Evolutionary conservation across 2,888 invertebrate genomes (phyloP).

Genomic region (Gastrophysa polygoni): DNA sequence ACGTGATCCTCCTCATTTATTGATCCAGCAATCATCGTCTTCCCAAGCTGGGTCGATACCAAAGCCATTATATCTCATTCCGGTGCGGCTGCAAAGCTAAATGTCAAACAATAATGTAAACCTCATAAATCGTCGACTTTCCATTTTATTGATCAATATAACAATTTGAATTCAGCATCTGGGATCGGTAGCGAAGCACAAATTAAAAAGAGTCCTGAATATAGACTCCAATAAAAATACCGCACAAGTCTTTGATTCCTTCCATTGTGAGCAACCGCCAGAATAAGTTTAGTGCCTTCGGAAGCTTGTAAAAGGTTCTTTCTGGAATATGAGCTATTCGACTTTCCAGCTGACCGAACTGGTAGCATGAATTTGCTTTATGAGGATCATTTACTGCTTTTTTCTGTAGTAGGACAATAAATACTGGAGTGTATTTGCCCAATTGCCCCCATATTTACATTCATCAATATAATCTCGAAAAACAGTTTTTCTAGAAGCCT

Average conservation of each 20-base stretch:
- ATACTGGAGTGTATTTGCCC: slow-evolving; percentile 15
- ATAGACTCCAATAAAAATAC: slow-evolving; percentile 1
- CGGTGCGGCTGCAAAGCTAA: not conserved
- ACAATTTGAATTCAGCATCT: not conserved
- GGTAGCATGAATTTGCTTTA: slow-evolving; percentile 33
- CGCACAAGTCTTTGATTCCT: slow-evolving; percentile 20
- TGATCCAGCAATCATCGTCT: too few relatives aligned
- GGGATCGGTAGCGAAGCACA: not conserved
- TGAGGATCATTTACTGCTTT: slow-evolving; percentile 27
- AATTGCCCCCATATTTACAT: slow-evolving; percentile 15
- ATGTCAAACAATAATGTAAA: not conserved
- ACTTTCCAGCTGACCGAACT: slow-evolving; percentile 36
- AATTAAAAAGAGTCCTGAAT: not conserved
- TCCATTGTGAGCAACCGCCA: slow-evolving; percentile 21
- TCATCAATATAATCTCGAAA: too few relatives aligned
- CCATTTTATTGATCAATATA: slow-evolving; percentile 10
- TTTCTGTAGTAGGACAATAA: slow-evolving; percentile 22
- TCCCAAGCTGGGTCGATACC: too few relatives aligned
- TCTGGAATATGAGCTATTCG: slow-evolving; percentile 30
- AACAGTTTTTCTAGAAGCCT: too few relatives aligned
- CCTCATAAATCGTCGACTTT: not conserved
- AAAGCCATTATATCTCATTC: not conserved
- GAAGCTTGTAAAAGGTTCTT: slow-evolving; percentile 26
- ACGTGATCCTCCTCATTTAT: too few relatives aligned
- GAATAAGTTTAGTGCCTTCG: slow-evolving; percentile 24